Evolutionary conservation across 1,140 invertebrate genomes (phyloP), one percentile per base, ranked within the genome.

Genomic region (Diuraphis noxia): DNA sequence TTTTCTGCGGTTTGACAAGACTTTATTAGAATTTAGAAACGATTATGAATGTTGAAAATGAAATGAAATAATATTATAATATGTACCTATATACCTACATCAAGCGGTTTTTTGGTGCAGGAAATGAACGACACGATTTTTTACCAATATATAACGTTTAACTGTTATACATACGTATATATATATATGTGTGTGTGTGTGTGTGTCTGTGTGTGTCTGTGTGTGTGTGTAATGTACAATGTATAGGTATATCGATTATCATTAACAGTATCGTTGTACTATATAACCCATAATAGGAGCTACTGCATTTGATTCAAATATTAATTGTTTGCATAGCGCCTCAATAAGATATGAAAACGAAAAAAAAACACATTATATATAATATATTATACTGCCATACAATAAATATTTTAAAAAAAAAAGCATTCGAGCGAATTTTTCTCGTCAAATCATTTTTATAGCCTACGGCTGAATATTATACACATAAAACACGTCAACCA

Each of bases 61-160:
- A 63, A n/a, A n/a, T 72, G 34, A n/a, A 72, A 72, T 72, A 72
- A 63, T n/a, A 72, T 72, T n/a, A 72, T 72, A n/a, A n/a, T n/a
- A n/a, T n/a, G 49, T 49, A 23, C n/a, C n/a, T 21, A 49, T 49
- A 13, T 49, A 23, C 30, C 5, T 72, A 72, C 10, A 72, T n/a
- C 10, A n/a, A 2, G 25, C 25, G 17, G 56, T 63, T 63, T 63
- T 63, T 63, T 63, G 30, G n/a, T n/a, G n/a, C n/a, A 10, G 25
- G 25, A 63, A 63, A 63, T n/a, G 30, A n/a, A 72, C 13, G 30
- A 72, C 30, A 72, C 9, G 10, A n/a, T 72, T n/a, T 72, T 63
- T 72, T 72, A n/a, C 56, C 56, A 72, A n/a, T 72, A n/a, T n/a
- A 72, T 63, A n/a, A n/a, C n/a, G n/a, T n/a, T n/a, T n/a, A n/a